Evolutionary conservation across 1,140 invertebrate genomes (phyloP).

Genomic region (Ruditapes philippinarum): DNA sequence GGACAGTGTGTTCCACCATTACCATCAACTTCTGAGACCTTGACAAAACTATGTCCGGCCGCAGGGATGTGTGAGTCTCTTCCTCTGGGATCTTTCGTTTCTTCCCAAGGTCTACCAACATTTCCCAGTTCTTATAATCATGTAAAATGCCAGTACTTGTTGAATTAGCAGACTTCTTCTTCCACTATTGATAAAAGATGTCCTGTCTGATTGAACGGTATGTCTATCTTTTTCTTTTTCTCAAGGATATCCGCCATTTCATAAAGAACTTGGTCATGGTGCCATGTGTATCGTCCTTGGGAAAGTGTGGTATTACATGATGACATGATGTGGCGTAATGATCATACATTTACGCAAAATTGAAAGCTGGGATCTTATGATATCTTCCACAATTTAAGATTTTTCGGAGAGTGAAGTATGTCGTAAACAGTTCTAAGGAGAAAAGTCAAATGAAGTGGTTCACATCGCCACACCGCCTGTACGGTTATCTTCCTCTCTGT

Average conservation of each 20-base stretch:
- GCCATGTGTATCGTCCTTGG: constrained; percentile 45
- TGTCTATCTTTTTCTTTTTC: background rate
- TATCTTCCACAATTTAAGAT: constrained; percentile 45
- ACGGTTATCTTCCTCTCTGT: constrained; percentile 55
- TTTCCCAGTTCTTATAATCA: constrained; percentile 20
- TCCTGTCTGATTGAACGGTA: background rate
- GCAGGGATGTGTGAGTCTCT: background rate
- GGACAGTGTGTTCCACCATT: constrained; percentile 46
- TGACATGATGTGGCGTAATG: background rate
- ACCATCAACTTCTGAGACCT: background rate
- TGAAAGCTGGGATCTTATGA: background rate
- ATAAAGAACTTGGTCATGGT: constrained; percentile 38
- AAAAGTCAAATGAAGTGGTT: constrained; percentile 55
- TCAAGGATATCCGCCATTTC: constrained; percentile 4
- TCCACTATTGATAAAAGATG: background rate
- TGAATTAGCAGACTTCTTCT: background rate
- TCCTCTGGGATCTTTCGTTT: constrained; percentile 54
- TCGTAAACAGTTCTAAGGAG: constrained; percentile 54
- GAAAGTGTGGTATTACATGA: background rate
- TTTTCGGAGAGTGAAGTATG: constrained; percentile 34
- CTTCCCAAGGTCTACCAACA: constrained; percentile 36
- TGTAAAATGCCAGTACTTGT: background rate
- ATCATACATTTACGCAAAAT: constrained; percentile 37
- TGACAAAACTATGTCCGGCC: constrained; percentile 19
- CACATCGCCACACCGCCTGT: constrained; percentile 52